phyloP scores from a whole-genome alignment of 2,888 invertebrate genomes.

The Trachelus stipa region DNA sequence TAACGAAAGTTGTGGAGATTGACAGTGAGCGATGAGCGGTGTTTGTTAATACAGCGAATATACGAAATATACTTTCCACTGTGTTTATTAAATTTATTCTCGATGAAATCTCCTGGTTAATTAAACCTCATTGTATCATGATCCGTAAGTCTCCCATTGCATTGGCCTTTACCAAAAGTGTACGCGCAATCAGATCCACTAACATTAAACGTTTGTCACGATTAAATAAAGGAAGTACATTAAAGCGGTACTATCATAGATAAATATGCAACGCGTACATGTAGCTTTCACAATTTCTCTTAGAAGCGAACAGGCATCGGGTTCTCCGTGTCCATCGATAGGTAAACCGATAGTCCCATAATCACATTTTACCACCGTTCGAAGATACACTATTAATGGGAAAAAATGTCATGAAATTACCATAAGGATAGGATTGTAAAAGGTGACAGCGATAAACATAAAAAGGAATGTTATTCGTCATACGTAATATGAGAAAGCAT shows the following conservation, averaged over 20 bases:
- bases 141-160: not conserved
- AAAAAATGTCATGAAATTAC: not conserved
- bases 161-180: not conserved
- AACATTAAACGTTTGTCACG: not conserved
- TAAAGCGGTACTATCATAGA: not conserved
- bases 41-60: too few relatives aligned
- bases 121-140: not conserved
- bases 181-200: not conserved
- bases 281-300: not conserved
- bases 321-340: not conserved
- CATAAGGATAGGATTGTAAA: not conserved
- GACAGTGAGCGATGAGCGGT: conserved; percentile 28
- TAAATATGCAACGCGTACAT: not conserved
- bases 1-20: not conserved
- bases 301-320: not conserved
- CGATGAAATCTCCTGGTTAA: not conserved
- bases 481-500: not conserved
- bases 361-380: not conserved
- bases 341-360: too few relatives aligned
- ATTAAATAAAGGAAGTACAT: not conserved
- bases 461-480: not conserved
- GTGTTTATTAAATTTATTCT: not conserved
- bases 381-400: not conserved
- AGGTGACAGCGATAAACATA: not conserved
- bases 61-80: not conserved